phyloP scores from a whole-genome alignment of 2,888 invertebrate species.

The Nineta flava region DNA sequence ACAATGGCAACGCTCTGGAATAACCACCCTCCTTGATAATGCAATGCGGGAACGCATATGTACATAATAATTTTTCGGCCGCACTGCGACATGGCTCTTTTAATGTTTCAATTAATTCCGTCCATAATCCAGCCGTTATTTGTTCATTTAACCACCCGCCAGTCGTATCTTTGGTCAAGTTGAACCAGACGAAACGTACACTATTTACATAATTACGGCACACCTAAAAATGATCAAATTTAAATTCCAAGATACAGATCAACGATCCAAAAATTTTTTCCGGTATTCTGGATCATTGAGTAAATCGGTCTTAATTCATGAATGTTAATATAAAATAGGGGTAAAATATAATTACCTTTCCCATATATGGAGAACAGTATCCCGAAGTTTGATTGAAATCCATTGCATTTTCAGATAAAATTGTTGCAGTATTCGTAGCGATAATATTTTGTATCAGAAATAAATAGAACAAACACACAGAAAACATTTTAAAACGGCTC shows the following conservation, averaged over 20 bases:
- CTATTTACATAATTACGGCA: constrained; percentile 32
- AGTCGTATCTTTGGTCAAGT: constrained; percentile 37
- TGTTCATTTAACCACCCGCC: constrained; percentile 71
- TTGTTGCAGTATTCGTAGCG: no score
- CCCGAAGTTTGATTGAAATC: constrained; percentile 26
- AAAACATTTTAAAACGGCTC: no score
- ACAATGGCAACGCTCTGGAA: constrained; percentile 60
- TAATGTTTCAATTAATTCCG: constrained; percentile 65
- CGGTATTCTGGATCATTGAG: no score
- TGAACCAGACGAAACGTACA: constrained; percentile 36
- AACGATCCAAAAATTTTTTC: no score
- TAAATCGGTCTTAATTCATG: constrained; percentile 26
- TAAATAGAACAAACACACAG: no score
- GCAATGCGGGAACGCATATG: constrained; percentile 85
- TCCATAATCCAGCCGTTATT: constrained; percentile 69
- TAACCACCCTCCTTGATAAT: constrained; percentile 47
- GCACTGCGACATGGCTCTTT: constrained; percentile 71
- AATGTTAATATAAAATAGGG: constrained; percentile 64
- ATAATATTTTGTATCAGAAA: no score
- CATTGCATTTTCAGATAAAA: background rate
- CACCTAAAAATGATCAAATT: constrained; percentile 13
- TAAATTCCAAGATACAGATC: no score
- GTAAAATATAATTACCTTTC: constrained; percentile 47
- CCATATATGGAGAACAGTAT: constrained; percentile 78
- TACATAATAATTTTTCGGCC: constrained; percentile 81